Conservation (phyloP, 92 coral and sea anemone species). For the Palythoa caribaeorum region DNA sequence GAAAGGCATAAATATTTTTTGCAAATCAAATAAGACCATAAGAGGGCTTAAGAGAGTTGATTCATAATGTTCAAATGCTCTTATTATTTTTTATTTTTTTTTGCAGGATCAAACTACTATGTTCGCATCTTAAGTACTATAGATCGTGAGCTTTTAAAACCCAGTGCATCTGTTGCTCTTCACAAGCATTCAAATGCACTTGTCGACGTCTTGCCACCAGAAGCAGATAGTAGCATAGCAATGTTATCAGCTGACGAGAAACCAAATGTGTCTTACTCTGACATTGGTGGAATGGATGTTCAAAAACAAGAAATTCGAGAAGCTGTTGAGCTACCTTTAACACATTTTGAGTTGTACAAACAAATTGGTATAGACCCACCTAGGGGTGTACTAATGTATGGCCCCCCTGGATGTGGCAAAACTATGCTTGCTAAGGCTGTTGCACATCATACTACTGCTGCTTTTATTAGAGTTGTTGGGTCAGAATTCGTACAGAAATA, state of each 20-base stretch:
- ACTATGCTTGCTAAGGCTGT: slow-evolving; percentile 99
- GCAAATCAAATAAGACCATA: too few relatives aligned
- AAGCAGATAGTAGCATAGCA: slow-evolving; percentile 98
- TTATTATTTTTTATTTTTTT: not conserved
- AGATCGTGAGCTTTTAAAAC: slow-evolving; percentile 95
- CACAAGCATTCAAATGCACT: slow-evolving; percentile 99
- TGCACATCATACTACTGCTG: slow-evolving; percentile 98
- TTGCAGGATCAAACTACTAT: slow-evolving; percentile 92
- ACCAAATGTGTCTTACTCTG: slow-evolving; percentile 90
- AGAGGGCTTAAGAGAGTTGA: too few relatives aligned
- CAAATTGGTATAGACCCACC: slow-evolving; percentile 99
- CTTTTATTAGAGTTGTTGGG: slow-evolving; percentile 99
- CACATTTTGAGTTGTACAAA: slow-evolving; percentile 99
- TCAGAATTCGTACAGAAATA: slow-evolving; percentile 99
- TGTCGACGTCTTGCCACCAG: slow-evolving; percentile 98
- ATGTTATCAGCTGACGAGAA: slow-evolving; percentile 96
- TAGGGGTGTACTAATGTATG: slow-evolving; percentile 94
- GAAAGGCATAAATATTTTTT: too few relatives aligned
- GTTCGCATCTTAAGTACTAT: slow-evolving; percentile 95
- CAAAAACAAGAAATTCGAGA: slow-evolving; percentile 99
- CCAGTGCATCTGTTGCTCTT: slow-evolving; percentile 99
- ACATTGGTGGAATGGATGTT: slow-evolving; percentile 99
- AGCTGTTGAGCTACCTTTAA: slow-evolving; percentile 96
- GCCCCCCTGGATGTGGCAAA: slow-evolving; percentile 99
- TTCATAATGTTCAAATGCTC: not conserved